Percentiles rank a stretch among this genome's conserved stretches.
Evolutionary conservation across 2,797 vertebrate species (phyloP).

Genomic region (Anabas testudineus): DNA sequence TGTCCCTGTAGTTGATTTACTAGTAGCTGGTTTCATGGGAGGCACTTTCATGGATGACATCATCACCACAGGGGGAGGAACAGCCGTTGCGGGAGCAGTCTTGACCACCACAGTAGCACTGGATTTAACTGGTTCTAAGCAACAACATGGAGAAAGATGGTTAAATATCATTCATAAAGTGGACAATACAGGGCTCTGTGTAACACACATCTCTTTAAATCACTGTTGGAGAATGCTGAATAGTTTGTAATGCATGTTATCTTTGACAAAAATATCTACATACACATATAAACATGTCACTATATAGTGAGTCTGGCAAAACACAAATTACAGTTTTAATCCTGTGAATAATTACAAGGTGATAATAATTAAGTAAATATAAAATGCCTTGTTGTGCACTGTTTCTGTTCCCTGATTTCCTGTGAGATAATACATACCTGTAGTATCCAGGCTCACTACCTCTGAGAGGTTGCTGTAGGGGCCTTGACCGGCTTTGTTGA

Average conservation of each 20-base stretch:
- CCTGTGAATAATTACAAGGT: too few species aligned
- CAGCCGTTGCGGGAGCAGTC: constrained; percentile 58
- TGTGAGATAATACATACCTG: constrained; percentile 78
- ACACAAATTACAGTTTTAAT: neutral
- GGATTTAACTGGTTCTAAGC: constrained; percentile 77
- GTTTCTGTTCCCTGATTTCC: too few species aligned
- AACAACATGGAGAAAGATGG: constrained; percentile 23
- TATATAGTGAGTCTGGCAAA: neutral
- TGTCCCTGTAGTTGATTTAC: constrained; percentile 69
- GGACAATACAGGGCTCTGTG: neutral
- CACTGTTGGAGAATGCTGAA: neutral
- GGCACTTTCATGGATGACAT: constrained; percentile 85
- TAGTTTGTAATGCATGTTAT: neutral
- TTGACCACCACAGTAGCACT: constrained; percentile 78
- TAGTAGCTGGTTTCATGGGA: constrained; percentile 74
- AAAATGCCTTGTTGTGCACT: neutral
- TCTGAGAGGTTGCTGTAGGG: constrained; percentile 93
- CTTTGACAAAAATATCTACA: neutral
- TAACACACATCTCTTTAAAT: neutral
- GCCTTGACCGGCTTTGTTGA: constrained; percentile 96
- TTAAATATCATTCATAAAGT: neutral
- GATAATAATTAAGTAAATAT: neutral
- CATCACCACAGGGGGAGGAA: constrained; percentile 76
- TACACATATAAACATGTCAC: neutral
- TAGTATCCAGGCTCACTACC: constrained; percentile 83